Evolutionary conservation across 2,888 invertebrate genomes (phyloP).

Genomic region (Drosophila fulvimacula): DNA sequence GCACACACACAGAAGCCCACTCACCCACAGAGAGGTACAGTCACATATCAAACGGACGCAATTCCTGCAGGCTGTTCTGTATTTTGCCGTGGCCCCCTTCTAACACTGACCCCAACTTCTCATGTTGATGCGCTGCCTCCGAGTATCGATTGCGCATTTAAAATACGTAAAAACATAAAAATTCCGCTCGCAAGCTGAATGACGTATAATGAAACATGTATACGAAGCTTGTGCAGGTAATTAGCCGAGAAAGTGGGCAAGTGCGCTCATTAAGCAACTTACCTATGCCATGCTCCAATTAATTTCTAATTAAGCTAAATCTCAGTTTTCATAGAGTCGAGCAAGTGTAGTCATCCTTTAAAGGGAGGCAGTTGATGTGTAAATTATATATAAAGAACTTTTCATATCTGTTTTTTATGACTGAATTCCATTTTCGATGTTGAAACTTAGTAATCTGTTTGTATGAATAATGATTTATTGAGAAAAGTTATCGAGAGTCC

Average conservation of each 20-base stretch:
- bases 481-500: conserved; percentile 11
- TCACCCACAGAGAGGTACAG: conserved; percentile 13
- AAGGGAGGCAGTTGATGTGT: conserved; percentile 12
- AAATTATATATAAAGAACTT: conserved; percentile 33
- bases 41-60: conserved; percentile 44
- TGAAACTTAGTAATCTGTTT: conserved; percentile 36
- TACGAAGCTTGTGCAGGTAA: conserved; percentile 23
- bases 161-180: conserved; percentile 56
- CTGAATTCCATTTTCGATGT: conserved; percentile 65
- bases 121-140: conserved; percentile 9
- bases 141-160: conserved; percentile 68
- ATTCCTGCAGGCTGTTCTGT: conserved; percentile 21
- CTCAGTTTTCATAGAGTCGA: not conserved
- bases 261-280: conserved; percentile 13
- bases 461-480: conserved; percentile 26
- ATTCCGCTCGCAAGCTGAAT: conserved; percentile 45
- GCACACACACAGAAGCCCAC: conserved; percentile 8
- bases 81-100: conserved; percentile 31
- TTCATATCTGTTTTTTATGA: conserved; percentile 79
- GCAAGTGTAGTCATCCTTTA: not conserved
- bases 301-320: conserved; percentile 19
- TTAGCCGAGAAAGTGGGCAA: conserved; percentile 14
- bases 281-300: conserved; percentile 16
- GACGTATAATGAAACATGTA: conserved; percentile 53
- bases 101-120: conserved; percentile 5